Conservation (phyloP, 2,797 vertebrate species). For the Pelobates cultripes region DNA sequence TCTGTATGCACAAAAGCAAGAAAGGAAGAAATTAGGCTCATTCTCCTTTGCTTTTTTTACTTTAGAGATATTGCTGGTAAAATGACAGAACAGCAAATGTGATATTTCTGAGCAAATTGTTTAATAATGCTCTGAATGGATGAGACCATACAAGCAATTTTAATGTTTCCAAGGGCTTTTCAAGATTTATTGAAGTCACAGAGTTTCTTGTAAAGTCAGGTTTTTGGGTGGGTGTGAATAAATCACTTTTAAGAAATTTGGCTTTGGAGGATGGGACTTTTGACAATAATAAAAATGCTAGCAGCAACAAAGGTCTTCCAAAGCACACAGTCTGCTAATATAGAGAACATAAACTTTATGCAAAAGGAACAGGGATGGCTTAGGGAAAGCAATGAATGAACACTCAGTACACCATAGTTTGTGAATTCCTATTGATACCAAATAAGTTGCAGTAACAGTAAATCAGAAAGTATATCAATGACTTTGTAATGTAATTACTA, state of each 20-base stretch:
- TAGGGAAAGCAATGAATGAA: constrained; percentile 24
- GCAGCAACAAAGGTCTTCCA: constrained; percentile 40
- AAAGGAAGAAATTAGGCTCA: not conserved
- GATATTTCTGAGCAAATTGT: constrained; percentile 25
- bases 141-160: constrained; percentile 39
- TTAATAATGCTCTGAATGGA: constrained; percentile 23
- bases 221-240: constrained; percentile 38
- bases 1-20: constrained; percentile 5
- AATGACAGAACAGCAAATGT: not conserved
- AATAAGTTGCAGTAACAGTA: not conserved
- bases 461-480: not conserved
- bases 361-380: constrained; percentile 33
- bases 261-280: constrained; percentile 31
- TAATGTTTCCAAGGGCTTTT: constrained; percentile 45
- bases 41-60: not conserved
- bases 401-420: not conserved
- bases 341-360: constrained; percentile 16
- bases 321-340: constrained; percentile 19
- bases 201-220: constrained; percentile 42
- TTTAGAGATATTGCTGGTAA: constrained; percentile 32
- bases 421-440: constrained; percentile 20
- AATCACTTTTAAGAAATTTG: constrained; percentile 50
- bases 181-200: constrained; percentile 45
- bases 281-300: constrained; percentile 28
- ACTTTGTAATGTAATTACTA: not conserved